Percentiles rank a stretch among this genome's conserved stretches.
These are phyloP conservation scores for Calliopum simillimum DNA, from an alignment of 2,888 invertebrate genomes.

Conservation along the genomic window DNA sequence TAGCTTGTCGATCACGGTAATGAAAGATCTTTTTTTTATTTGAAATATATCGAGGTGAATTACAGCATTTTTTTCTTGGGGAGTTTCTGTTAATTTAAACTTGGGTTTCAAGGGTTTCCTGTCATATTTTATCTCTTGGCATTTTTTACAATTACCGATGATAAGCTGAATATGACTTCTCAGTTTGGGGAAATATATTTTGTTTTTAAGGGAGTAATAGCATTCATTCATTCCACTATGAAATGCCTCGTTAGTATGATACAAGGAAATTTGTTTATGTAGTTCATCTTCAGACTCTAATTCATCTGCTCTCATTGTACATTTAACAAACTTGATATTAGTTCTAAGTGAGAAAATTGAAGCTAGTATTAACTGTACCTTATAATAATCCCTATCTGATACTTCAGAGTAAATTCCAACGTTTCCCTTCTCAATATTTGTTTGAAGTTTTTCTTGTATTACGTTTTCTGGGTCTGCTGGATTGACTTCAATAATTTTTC, in stretches of 20 bases:
- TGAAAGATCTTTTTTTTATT: conserved; percentile 33
- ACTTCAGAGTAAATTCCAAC: conserved; percentile 41
- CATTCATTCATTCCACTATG: conserved; percentile 41
- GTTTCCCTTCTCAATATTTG: background rate
- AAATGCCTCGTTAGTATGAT: conserved; percentile 13
- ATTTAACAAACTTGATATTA: background rate
- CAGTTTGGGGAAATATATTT: conserved; percentile 31
- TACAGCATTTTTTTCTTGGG: conserved; percentile 31
- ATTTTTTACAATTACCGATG: conserved; percentile 39
- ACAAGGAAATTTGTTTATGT: conserved; percentile 37
- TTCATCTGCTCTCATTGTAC: conserved; percentile 7
- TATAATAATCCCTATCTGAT: conserved; percentile 37
- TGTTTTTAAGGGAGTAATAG: conserved; percentile 11
- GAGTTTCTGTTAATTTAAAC: conserved; percentile 38
- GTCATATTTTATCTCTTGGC: conserved; percentile 35
- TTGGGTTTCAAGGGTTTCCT: conserved; percentile 39
- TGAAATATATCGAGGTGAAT: conserved; percentile 37
- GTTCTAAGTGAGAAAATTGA: conserved; percentile 37
- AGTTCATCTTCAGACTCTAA: conserved; percentile 16
- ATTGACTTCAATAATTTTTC: no score
- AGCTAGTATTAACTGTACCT: conserved; percentile 40
- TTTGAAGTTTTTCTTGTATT: no score
- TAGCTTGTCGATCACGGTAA: conserved; percentile 39
- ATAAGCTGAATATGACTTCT: conserved; percentile 41
- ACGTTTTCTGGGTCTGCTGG: no score